Percentiles rank a stretch among this genome's conserved stretches.
Evolutionary conservation across 1,140 invertebrate genomes (phyloP).

Genomic region (Drosophila funebris): DNA sequence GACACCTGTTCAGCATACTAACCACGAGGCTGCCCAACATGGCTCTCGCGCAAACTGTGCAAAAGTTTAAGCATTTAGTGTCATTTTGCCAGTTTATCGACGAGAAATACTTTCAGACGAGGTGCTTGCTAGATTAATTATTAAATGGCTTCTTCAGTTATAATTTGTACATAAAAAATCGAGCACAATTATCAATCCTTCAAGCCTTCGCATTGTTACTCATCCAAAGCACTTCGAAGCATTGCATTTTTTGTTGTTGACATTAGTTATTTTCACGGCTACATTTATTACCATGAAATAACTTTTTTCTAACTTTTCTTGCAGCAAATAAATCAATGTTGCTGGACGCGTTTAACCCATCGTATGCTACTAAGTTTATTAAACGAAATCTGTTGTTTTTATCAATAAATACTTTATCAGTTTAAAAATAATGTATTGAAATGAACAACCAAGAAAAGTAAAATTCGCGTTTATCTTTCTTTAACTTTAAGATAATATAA

Average conservation of each 20-base stretch:
- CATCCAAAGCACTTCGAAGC: neutral
- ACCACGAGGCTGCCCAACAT: slow-evolving; percentile 93
- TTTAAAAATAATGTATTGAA: neutral
- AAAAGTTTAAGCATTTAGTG: slow-evolving; percentile 89
- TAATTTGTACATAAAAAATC: slow-evolving; percentile 14
- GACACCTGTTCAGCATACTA: slow-evolving; percentile 96
- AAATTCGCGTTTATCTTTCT: no score
- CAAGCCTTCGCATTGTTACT: neutral
- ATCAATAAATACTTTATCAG: neutral
- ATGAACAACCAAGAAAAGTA: no score
- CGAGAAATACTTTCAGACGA: slow-evolving; percentile 88
- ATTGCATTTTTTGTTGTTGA: slow-evolving; percentile 1
- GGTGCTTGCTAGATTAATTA: slow-evolving; percentile 52
- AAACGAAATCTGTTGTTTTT: neutral
- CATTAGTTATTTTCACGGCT: neutral
- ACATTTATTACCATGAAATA: slow-evolving; percentile 2
- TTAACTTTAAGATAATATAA: no score
- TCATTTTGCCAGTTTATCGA: slow-evolving; percentile 91
- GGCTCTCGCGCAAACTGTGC: slow-evolving; percentile 89
- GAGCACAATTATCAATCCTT: neutral
- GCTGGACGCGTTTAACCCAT: slow-evolving; percentile 4
- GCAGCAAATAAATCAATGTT: slow-evolving; percentile 26
- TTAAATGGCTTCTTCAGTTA: neutral
- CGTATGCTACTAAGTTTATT: neutral
- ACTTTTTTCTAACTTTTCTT: slow-evolving; percentile 19